phyloP scores from a whole-genome alignment of 1,140 invertebrate genomes.

The Drosophila willistoni region DNA sequence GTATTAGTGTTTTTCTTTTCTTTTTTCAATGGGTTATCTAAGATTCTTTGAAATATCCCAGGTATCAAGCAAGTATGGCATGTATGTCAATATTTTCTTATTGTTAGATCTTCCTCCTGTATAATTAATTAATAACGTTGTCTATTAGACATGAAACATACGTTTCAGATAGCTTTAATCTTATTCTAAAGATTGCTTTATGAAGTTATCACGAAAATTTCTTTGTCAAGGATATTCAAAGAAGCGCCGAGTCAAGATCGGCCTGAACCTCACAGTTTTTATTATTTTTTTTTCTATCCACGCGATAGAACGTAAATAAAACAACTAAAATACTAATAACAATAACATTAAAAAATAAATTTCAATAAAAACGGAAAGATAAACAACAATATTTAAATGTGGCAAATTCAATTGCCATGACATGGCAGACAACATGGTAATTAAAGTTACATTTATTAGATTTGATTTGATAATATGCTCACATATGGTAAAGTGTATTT shows the following conservation, averaged over 20 bases:
- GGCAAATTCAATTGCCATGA: conserved; percentile 32
- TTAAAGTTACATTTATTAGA: conserved; percentile 73
- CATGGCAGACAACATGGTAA: conserved; percentile 42
- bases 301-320: conserved; percentile 23
- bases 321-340: conserved; percentile 21
- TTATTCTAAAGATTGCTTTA: too few species aligned
- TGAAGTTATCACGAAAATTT: too few species aligned
- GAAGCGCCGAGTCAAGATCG: neutral
- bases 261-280: neutral
- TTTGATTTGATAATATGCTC: conserved; percentile 58
- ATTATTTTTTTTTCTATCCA: neutral
- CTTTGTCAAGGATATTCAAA: neutral
- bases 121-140: too few species aligned
- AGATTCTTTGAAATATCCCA: too few species aligned
- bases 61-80: too few species aligned
- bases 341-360: neutral
- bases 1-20: too few species aligned
- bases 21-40: too few species aligned
- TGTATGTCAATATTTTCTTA: too few species aligned
- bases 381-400: neutral
- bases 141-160: too few species aligned
- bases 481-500: too few species aligned
- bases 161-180: too few species aligned
- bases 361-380: neutral
- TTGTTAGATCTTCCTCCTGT: too few species aligned